Percentiles rank a stretch among this genome's conserved stretches.
Conservation (phyloP, 2,797 vertebrate species). For the Thaleichthys pacificus region DNA sequence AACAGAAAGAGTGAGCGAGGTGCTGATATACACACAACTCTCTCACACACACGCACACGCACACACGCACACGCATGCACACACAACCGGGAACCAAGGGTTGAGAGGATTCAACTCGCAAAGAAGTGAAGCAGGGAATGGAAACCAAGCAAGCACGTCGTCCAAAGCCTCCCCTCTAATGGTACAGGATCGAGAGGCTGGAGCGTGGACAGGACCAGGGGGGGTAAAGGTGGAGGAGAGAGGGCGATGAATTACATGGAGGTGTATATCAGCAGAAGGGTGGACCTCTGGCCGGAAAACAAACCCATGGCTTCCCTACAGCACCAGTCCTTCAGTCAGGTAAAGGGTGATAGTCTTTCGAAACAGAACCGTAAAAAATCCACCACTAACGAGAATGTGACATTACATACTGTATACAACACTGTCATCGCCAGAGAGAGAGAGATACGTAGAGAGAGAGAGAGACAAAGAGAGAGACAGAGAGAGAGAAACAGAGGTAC, state of each 20-base stretch:
- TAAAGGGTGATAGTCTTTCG: too few species aligned
- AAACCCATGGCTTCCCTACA: too few species aligned
- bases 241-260: too few species aligned
- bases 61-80: neutral
- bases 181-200: constrained; percentile 1
- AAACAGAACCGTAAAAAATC: too few species aligned
- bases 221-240: too few species aligned
- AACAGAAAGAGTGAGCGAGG: neutral
- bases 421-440: neutral
- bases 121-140: constrained; percentile 28
- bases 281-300: too few species aligned
- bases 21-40: neutral
- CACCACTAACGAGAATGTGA: too few species aligned
- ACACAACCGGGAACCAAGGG: neutral
- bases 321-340: too few species aligned
- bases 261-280: too few species aligned
- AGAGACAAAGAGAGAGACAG: neutral
- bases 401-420: too few species aligned
- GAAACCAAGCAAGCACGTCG: constrained; percentile 26
- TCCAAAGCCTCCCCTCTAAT: constrained; percentile 9
- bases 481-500: neutral
- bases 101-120: constrained; percentile 22
- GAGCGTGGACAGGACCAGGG: too few species aligned
- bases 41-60: neutral
- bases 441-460: neutral